These are phyloP conservation scores for Nycticebus coucang DNA, from an alignment of 2,113 vertebrate genomes.

Conservation along the genomic window DNA sequence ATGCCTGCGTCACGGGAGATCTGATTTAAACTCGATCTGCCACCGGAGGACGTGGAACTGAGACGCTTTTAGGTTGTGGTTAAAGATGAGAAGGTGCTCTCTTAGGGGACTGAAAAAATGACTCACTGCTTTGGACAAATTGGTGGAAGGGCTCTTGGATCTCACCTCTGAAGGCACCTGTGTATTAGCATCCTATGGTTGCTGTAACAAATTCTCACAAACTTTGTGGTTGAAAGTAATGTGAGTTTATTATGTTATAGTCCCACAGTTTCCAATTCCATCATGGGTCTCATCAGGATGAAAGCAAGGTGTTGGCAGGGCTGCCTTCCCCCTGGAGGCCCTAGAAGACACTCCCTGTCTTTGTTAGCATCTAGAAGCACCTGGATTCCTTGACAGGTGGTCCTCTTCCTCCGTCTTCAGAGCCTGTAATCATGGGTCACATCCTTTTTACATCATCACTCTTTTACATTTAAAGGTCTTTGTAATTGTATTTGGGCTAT, in stretches of 20 bases:
- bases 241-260: neutral
- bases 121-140: neutral
- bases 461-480: neutral
- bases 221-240: neutral
- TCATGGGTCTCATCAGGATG: neutral
- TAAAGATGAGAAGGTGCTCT: conserved; percentile 5
- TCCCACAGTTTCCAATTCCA: neutral
- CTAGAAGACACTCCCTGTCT: neutral
- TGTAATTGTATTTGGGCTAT: neutral
- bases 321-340: neutral
- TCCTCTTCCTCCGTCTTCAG: neutral
- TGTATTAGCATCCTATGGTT: neutral
- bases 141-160: neutral
- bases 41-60: neutral
- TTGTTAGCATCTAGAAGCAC: neutral
- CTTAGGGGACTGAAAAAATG: neutral
- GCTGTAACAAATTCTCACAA: neutral
- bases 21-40: neutral
- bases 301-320: neutral
- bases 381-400: neutral
- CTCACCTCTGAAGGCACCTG: neutral
- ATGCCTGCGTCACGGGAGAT: neutral
- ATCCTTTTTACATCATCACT: neutral
- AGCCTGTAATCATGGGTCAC: neutral
- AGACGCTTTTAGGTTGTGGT: neutral